Conservation (phyloP, 53 echinoderm and acorn worm species). For the Holothuria scabra region DNA sequence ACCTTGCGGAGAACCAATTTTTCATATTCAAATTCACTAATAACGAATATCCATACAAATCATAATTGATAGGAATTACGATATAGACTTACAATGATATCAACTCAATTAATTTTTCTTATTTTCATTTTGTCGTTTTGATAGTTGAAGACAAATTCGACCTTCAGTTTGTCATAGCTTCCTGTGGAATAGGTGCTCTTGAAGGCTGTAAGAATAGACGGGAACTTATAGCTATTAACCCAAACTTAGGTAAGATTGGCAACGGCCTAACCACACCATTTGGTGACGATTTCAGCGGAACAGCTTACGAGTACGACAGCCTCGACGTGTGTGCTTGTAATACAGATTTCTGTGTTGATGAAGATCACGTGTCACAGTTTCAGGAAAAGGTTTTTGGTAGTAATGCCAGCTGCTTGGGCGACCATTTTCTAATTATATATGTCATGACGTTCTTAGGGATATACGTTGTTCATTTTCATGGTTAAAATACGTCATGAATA, state of each 20-base stretch:
- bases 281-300: background rate
- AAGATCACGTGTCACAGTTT: background rate
- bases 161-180: background rate
- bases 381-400: background rate
- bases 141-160: conserved; percentile 10
- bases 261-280: too few relatives aligned
- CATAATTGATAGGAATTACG: background rate
- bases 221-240: conserved; percentile 5
- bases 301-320: background rate
- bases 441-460: too few relatives aligned
- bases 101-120: background rate
- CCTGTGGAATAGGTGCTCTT: conserved; percentile 5
- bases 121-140: background rate
- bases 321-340: conserved; percentile 9
- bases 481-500: too few relatives aligned
- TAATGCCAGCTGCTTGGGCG: background rate
- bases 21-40: too few relatives aligned
- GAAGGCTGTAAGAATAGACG: background rate
- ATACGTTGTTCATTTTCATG: too few relatives aligned
- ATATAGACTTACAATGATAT: too few relatives aligned
- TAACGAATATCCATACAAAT: too few relatives aligned
- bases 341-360: conserved; percentile 9
- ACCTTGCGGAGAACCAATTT: too few relatives aligned
- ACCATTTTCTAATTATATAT: too few relatives aligned
- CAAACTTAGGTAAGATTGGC: background rate